Evolutionary conservation across 2,797 vertebrate genomes (phyloP).

Genomic region (Clarias laeviceps): DNA sequence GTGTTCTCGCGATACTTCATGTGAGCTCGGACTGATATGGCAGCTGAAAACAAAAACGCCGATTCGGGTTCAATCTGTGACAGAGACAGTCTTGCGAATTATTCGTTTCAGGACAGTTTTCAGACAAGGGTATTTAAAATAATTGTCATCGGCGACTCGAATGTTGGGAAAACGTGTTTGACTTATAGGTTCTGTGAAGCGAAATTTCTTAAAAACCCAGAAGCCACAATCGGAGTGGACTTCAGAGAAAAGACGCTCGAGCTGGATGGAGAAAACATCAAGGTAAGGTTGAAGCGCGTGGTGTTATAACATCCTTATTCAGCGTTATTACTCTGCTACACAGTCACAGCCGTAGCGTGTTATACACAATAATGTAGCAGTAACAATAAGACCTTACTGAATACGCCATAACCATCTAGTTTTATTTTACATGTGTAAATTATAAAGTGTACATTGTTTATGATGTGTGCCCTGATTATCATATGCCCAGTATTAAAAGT

Average conservation of each 20-base stretch:
- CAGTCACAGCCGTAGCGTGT: neutral
- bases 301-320: neutral
- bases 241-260: constrained; percentile 90
- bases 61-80: constrained; percentile 66
- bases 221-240: constrained; percentile 94
- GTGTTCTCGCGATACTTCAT: constrained; percentile 54
- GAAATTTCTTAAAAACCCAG: constrained; percentile 87
- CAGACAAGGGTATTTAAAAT: constrained; percentile 86
- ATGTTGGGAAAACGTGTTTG: constrained; percentile 92
- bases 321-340: neutral
- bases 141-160: constrained; percentile 93
- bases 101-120: constrained; percentile 54
- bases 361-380: neutral
- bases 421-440: neutral
- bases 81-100: constrained; percentile 62
- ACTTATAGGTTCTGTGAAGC: constrained; percentile 92
- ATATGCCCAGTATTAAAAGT: neutral
- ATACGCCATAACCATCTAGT: neutral
- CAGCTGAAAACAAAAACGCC: constrained; percentile 70
- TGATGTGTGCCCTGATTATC: neutral
- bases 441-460: neutral
- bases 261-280: constrained; percentile 89
- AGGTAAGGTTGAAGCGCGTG: constrained; percentile 71
- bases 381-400: neutral
- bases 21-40: constrained; percentile 66